Base-by-base conservation (phyloP, 2,113 vertebrate species). In the Channa argus region DNA sequence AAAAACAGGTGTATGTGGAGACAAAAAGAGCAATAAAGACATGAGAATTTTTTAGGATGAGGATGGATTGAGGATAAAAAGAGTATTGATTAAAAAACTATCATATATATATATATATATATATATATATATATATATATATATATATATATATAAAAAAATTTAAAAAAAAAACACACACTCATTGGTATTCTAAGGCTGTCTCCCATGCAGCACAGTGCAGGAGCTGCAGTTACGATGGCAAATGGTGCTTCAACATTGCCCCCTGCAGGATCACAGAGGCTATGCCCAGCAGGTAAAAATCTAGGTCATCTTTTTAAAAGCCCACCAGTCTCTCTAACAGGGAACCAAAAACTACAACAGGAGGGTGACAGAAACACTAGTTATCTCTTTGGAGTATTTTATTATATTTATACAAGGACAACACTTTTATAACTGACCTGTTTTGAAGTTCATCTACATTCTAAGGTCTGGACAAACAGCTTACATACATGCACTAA, bases 101-200 rank as follows among this genome's bases (percentile, higher is more conserved):
- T 24, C n/a, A n/a, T n/a, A n/a, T n/a, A n/a, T n/a, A n/a, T n/a
- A n/a, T n/a, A n/a, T n/a, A n/a, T n/a, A n/a, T n/a, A n/a, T n/a
- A n/a, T n/a, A n/a, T n/a, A n/a, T n/a, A n/a, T n/a, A n/a, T n/a
- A n/a, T n/a, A n/a, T n/a, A n/a, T n/a, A n/a, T n/a, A n/a, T n/a
- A n/a, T 24, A 24, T 24, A 24, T 24, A 24, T 24, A 24, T 24
- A 24, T 24, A 1, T 24, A 24, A 63, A 14, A n/a, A 61, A 46
- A 56, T 12, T 55, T 44, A 13, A 44, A 44, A 24, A 47, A 58
- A 47, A 34, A 74, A 50, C 51, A 51, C 14, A 51, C 34, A 67
- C 74, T 83, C 88, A 94, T 94, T 94, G 88, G 93, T 95, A 95
- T 95, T 93, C 94, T 43, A 70, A 72, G 83, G 89, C 63, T 62